Evolutionary conservation across 2,888 invertebrate genomes (phyloP), one percentile per base, ranked within the genome.

Genomic region (Tupiocoris notatus): DNA sequence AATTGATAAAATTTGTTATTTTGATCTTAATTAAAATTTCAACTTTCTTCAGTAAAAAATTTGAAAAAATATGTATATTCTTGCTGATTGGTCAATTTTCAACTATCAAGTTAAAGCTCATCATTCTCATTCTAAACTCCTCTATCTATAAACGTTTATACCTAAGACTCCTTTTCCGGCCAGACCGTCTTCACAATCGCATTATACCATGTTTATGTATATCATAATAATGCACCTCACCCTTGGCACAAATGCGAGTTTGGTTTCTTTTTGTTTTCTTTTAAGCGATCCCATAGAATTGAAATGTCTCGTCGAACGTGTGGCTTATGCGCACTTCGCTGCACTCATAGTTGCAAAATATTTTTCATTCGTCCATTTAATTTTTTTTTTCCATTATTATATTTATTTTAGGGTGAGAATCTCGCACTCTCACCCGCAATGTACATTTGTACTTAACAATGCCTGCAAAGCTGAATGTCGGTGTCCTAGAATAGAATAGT

Each of bases 381-480:
- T 68, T 63, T 22, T 64, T 57, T 63, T 63, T 57, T 75, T 67
- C n/a, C n/a, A n/a, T n/a, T n/a, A n/a, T n/a, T n/a, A n/a, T n/a
- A n/a, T n/a, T n/a, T 23, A 54, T 59, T 70, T 70, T 70, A 6
- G 1, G 70, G 57, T 16, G 16, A 57, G 22, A 21, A 20, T 58
- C 23, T 21, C 6, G 21, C 59, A 24, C 17, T n/a, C n/a, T n/a
- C n/a, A n/a, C n/a, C n/a, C n/a, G n/a, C 65, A 56, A 22, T 73
- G 73, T 73, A 73, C 12, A 73, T 62, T 62, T 39, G 39, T 39
- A 39, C 39, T 12, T 39, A 39, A 39, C 39, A 39, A 18, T 76
- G 76, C 76, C 68, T 75, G 75, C 75, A 62, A 76, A 77, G 77
- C 79, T 79, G 77, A 79, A 77, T 77, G 79, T 79, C 79, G 77